Evolutionary conservation across 2,113 vertebrate genomes (phyloP), one percentile per base, ranked within the genome.

Genomic region (Drymodes brunneopygia): DNA sequence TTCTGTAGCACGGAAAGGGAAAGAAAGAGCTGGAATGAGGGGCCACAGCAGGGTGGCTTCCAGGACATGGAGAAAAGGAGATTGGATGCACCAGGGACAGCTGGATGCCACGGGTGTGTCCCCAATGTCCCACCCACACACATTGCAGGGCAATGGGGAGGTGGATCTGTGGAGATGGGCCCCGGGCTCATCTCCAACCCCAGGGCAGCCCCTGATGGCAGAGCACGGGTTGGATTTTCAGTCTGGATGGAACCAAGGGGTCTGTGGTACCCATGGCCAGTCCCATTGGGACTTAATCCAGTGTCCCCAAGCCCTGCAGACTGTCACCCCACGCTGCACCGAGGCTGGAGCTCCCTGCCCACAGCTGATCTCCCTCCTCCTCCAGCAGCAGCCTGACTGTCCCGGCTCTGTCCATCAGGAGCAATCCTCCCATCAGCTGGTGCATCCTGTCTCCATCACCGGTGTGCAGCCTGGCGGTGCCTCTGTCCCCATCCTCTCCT

Each of bases 251-350:
- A 84, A 24, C 33, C 24, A 24, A 13, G 50, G 40, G 67, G 14
- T 57, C n/a, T n/a, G 57, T 3, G 2, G 57, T 28, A 36, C 35
- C 67, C 33, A 2, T 3, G 21, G 42, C 66, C 42, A 67, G 10
- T 33, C 38, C 33, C 35, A 64, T n/a, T n/a, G n/a, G n/a, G n/a
- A n/a, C n/a, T 16, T 1, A 1, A 15, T 3, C 19, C 44, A 27
- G 47, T 3, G 17, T 62, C 44, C 67, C 10, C 4, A 85, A 4
- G 1, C 7, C 21, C 25, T 44, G 60, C 35, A 53, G 56, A 33
- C 10, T 2, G 0, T n/a, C 67, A 48, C 53, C 58, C 13, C 4
- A 1, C 1, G 25, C 45, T 24, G 21, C 38, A 14, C 35, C 3
- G 2, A 65, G 35, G 33, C 61, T 86, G 64, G 22, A 83, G 36